These are phyloP conservation scores for Aldabrachelys gigantea DNA, from an alignment of 2,113 vertebrate genomes.

Conservation along the genomic window DNA sequence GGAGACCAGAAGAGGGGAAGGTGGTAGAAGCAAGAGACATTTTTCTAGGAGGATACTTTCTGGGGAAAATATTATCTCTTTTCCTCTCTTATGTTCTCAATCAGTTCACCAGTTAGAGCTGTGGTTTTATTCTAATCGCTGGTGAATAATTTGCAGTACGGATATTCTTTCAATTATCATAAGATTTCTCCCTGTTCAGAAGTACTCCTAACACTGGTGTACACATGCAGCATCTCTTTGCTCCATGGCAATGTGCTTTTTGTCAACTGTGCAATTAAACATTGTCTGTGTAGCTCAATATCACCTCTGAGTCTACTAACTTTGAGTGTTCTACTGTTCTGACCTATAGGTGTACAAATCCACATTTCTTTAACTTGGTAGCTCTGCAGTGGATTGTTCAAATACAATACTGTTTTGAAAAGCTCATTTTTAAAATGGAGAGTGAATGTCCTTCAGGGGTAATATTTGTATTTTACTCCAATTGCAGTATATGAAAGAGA, in stretches of 20 bases:
- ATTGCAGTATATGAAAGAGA: not conserved
- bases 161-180: not conserved
- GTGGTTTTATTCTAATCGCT: not conserved
- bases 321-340: not conserved
- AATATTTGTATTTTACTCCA: not conserved
- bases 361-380: not conserved
- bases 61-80: not conserved
- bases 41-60: not conserved
- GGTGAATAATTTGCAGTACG: not conserved
- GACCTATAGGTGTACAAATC: rapidly evolving
- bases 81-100: not conserved
- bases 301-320: not conserved
- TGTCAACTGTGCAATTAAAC: not conserved
- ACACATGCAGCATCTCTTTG: too few relatives aligned
- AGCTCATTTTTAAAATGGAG: not conserved
- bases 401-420: not conserved
- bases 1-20: not conserved
- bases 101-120: not conserved
- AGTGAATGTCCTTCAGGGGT: not conserved
- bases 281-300: rapidly evolving
- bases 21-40: not conserved
- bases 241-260: not conserved
- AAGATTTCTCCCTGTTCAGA: not conserved
- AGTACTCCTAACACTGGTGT: not conserved
- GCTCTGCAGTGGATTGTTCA: not conserved